Conservation (phyloP, 2,888 invertebrate genomes). For the Amaurobius ferox region DNA sequence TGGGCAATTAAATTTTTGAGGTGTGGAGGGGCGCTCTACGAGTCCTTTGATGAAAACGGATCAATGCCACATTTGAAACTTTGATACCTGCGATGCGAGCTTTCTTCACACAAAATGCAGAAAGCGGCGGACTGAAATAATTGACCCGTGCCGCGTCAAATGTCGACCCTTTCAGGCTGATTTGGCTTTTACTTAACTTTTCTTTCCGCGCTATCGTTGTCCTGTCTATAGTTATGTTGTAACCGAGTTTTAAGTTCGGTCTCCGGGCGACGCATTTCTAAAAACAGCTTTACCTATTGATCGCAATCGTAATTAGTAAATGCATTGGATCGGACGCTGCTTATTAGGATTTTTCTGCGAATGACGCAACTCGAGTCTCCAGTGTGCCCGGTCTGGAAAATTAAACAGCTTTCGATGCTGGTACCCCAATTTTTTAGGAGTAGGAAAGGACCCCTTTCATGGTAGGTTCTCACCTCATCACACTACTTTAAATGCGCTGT, state of each 20-base stretch:
- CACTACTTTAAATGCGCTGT: no score
- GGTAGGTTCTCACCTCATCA: no score
- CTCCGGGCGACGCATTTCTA: slow-evolving; percentile 26
- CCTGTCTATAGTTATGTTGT: neutral
- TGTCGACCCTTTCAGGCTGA: neutral
- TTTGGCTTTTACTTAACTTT: neutral
- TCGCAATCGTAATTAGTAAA: slow-evolving; percentile 20
- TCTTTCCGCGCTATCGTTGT: neutral
- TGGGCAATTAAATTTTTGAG: no score
- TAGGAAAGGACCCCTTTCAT: no score
- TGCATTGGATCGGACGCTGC: slow-evolving; percentile 5
- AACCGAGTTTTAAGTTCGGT: slow-evolving; percentile 8
- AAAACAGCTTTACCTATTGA: slow-evolving; percentile 22
- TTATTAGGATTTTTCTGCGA: neutral
- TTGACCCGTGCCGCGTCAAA: neutral
- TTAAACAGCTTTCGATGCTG: no score
- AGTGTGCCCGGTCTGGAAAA: neutral
- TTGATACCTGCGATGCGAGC: no score
- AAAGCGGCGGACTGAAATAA: neutral
- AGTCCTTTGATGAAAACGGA: no score
- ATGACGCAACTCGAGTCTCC: neutral
- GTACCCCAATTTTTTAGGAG: no score
- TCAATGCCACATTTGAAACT: no score
- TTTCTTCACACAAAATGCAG: no score
- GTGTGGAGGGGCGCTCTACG: no score